These are phyloP conservation scores for Mnemiopsis leidyi DNA, from an alignment of 37 sponge, comb jelly and placozoan genomes.

Conservation along the genomic window DNA sequence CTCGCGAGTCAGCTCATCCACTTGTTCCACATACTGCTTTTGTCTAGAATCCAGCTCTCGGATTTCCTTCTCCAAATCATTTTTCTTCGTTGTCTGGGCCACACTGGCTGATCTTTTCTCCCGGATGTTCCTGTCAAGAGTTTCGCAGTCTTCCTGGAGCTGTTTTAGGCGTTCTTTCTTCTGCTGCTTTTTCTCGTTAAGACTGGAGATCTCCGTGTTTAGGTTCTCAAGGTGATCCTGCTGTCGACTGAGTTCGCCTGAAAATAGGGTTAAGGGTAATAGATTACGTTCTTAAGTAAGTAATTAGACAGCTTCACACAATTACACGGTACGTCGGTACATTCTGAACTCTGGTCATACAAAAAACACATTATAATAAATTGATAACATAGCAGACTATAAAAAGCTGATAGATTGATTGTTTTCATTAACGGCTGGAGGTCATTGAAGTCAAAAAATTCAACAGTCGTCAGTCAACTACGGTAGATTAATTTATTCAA, in stretches of 20 bases:
- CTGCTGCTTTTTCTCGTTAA: conserved; percentile 46
- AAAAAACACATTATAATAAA: too few species aligned
- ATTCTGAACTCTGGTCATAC: neutral
- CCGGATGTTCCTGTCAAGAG: neutral
- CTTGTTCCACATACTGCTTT: neutral
- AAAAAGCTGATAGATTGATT: too few species aligned
- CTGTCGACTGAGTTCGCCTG: neutral
- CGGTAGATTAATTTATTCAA: too few species aligned
- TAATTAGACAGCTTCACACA: too few species aligned
- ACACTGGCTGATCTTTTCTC: neutral
- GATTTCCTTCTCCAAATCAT: conserved; percentile 1
- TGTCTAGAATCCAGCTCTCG: neutral
- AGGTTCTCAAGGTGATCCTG: neutral
- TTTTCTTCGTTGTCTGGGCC: neutral
- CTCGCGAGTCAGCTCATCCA: neutral
- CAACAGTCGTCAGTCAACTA: too few species aligned
- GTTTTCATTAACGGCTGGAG: too few species aligned
- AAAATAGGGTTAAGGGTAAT: too few species aligned
- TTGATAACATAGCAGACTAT: too few species aligned
- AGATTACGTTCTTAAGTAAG: too few species aligned
- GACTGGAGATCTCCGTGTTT: neutral
- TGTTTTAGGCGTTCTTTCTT: conserved; percentile 5
- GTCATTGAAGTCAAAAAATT: too few species aligned
- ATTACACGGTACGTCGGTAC: too few species aligned
- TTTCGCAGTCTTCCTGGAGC: conserved; percentile 17